Conservation (phyloP, 92 coral and sea anemone species). For the Palythoa heliodiscus region DNA sequence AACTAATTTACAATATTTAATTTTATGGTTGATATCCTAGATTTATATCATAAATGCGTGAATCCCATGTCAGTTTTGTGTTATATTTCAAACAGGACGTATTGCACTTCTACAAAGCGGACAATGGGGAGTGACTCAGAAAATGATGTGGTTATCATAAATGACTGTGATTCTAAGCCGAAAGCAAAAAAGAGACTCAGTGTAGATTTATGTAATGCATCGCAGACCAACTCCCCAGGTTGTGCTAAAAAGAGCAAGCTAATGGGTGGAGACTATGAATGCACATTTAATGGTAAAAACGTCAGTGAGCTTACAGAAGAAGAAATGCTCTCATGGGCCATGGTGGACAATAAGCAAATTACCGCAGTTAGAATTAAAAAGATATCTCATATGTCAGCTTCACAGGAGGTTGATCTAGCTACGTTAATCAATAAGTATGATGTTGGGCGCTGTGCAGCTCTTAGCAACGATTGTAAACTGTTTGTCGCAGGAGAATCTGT, state of each 20-base stretch:
- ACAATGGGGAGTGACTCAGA: background rate
- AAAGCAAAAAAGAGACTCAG: background rate
- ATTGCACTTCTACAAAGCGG: background rate
- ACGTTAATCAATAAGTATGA: background rate
- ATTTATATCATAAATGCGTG: no score
- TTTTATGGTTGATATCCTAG: no score
- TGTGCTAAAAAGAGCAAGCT: conserved; percentile 1
- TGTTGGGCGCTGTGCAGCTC: background rate
- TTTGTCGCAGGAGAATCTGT: conserved; percentile 10
- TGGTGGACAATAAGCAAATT: background rate
- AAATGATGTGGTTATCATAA: background rate
- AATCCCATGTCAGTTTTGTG: background rate
- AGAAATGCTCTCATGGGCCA: conserved; percentile 8
- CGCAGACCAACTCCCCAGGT: background rate
- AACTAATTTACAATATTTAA: background rate
- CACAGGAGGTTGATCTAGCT: background rate
- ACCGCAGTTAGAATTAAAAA: background rate
- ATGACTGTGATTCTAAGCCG: background rate
- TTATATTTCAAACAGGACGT: background rate
- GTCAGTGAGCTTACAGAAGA: conserved; percentile 16
- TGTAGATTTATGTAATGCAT: background rate
- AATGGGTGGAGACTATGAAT: background rate
- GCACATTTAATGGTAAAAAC: background rate
- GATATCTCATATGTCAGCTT: background rate
- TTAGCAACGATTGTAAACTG: background rate